phyloP scores from a whole-genome alignment of 2,888 invertebrate species.

The Drosophila anomalata region DNA sequence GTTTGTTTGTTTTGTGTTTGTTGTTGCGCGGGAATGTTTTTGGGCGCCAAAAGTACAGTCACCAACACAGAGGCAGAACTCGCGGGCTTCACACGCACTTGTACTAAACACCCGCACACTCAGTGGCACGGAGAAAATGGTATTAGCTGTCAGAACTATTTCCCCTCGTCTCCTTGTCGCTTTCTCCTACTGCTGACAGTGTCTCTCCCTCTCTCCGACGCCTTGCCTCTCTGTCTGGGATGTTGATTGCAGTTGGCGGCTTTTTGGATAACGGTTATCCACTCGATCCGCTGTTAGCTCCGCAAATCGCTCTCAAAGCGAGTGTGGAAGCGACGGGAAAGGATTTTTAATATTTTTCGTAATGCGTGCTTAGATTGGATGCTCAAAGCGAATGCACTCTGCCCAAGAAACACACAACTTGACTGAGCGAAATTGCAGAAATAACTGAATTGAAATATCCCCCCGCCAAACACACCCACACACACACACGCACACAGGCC shows the following conservation, averaged over 20 bases:
- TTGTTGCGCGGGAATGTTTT: conserved; percentile 46
- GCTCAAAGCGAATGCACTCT: conserved; percentile 49
- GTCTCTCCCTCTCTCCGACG: conserved; percentile 4
- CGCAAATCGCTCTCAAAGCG: conserved; percentile 1
- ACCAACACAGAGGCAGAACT: conserved; percentile 24
- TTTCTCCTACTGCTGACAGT: conserved; percentile 4
- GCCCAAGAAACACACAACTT: conserved; percentile 71
- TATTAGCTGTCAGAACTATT: conserved; percentile 44
- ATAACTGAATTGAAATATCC: conserved; percentile 74
- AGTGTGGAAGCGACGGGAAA: background rate
- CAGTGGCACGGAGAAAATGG: conserved; percentile 18
- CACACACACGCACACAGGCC: conserved; percentile 5
- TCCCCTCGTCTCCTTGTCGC: conserved; percentile 15
- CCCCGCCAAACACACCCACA: conserved; percentile 44
- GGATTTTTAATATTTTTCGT: conserved; percentile 9
- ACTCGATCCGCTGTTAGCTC: conserved; percentile 23
- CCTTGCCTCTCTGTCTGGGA: conserved; percentile 45
- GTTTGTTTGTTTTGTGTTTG: conserved; percentile 38
- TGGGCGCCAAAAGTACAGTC: conserved; percentile 74
- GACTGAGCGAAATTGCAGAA: conserved; percentile 79
- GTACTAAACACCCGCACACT: background rate
- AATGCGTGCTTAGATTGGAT: conserved; percentile 31
- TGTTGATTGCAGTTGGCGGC: conserved; percentile 48
- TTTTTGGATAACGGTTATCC: conserved; percentile 23
- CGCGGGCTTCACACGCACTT: conserved; percentile 2